Evolutionary conservation across 2,888 invertebrate species (phyloP).

Genomic region (Pristionchus japonicus): DNA sequence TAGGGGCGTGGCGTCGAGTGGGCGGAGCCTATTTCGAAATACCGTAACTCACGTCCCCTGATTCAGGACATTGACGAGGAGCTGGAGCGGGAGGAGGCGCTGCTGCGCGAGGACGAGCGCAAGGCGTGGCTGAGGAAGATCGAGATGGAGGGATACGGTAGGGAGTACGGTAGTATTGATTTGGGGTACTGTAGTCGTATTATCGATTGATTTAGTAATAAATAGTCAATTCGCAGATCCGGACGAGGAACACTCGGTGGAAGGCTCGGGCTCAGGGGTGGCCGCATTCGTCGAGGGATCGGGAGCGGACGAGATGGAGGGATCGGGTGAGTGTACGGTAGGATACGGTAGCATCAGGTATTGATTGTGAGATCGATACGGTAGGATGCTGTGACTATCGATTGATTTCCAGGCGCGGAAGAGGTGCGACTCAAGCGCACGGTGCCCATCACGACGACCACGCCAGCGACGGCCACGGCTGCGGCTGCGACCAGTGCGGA

Average conservation of each 20-base stretch:
- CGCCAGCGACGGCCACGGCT: neutral
- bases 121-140: conserved; percentile 12
- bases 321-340: too few relatives aligned
- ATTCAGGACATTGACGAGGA: conserved; percentile 32
- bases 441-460: conserved; percentile 27
- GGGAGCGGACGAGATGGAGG: neutral
- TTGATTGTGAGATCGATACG: neutral
- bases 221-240: neutral
- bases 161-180: neutral
- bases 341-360: neutral
- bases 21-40: neutral
- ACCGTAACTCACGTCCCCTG: neutral
- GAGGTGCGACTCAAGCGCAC: conserved; percentile 2
- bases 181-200: neutral
- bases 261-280: conserved; percentile 30
- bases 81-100: conserved; percentile 2
- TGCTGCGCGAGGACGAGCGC: conserved; percentile 25
- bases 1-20: neutral
- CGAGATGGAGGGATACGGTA: conserved; percentile 30
- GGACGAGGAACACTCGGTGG: neutral
- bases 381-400: neutral
- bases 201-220: neutral
- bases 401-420: neutral
- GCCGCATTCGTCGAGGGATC: conserved; percentile 13
- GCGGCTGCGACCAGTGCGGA: neutral